Conservation (phyloP, 2,888 invertebrate genomes). For the Penaeus monodon region DNA sequence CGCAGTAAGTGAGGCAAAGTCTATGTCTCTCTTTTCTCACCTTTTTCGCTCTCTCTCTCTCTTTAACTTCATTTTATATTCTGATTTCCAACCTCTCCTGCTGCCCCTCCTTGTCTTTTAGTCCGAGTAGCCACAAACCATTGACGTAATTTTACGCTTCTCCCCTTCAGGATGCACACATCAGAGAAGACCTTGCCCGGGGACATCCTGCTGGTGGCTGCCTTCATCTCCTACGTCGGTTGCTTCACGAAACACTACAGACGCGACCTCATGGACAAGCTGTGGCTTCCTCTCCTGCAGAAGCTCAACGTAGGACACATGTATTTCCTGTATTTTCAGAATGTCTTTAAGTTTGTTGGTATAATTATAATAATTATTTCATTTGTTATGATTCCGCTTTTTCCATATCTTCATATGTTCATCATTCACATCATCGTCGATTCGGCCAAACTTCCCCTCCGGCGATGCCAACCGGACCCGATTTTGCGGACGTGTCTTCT, state of each 20-base stretch:
- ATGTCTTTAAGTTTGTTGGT: slow-evolving; percentile 2
- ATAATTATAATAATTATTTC: slow-evolving; percentile 9
- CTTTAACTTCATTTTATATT: no score
- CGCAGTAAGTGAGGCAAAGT: slow-evolving; percentile 65
- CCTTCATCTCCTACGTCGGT: slow-evolving; percentile 96
- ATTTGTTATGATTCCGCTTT: neutral
- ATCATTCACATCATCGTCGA: slow-evolving; percentile 28
- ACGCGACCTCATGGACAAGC: slow-evolving; percentile 86
- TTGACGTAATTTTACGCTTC: neutral
- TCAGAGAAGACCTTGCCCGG: slow-evolving; percentile 90
- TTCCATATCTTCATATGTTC: neutral
- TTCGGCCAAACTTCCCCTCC: neutral
- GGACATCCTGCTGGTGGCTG: slow-evolving; percentile 91
- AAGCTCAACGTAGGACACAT: slow-evolving; percentile 77
- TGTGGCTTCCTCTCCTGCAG: slow-evolving; percentile 88
- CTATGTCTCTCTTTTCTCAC: no score
- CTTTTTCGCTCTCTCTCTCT: neutral
- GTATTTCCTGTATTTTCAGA: neutral
- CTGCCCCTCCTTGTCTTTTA: no score
- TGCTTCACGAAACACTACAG: slow-evolving; percentile 96
- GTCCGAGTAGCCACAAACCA: no score
- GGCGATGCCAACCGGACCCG: slow-evolving; percentile 19
- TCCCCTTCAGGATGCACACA: slow-evolving; percentile 52
- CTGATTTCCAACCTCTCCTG: no score
- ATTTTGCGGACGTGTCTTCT: slow-evolving; percentile 1